Evolutionary conservation across 2,888 invertebrate genomes (phyloP).

Genomic region (Eurytoma adleriae): DNA sequence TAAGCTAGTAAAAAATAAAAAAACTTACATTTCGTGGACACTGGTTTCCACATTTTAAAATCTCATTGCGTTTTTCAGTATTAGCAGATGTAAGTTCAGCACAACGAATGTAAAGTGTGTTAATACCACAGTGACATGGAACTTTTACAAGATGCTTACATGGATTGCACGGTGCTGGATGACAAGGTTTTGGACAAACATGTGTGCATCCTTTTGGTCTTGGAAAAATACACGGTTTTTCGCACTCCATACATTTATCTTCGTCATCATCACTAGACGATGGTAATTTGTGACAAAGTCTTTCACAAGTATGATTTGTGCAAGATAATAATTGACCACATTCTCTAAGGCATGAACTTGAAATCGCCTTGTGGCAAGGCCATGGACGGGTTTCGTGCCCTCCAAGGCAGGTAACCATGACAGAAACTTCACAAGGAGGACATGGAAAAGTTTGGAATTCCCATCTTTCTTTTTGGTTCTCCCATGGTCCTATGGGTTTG

Average conservation of each 20-base stretch:
- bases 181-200: conserved; percentile 84
- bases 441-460: conserved; percentile 81
- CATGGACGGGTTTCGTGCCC: conserved; percentile 83
- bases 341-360: conserved; percentile 86
- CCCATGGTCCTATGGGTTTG: conserved; percentile 83
- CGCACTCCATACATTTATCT: conserved; percentile 78
- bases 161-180: conserved; percentile 85
- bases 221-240: conserved; percentile 79
- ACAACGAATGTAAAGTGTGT: conserved; percentile 87
- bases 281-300: conserved; percentile 84
- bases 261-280: conserved; percentile 64
- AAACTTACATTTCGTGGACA: conserved; percentile 87
- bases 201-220: conserved; percentile 87
- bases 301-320: conserved; percentile 86
- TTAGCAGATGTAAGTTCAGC: conserved; percentile 80
- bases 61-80: conserved; percentile 74
- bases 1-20: conserved; percentile 7
- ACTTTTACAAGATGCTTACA: conserved; percentile 84
- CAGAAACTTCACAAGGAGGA: conserved; percentile 84
- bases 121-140: conserved; percentile 90
- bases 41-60: conserved; percentile 85
- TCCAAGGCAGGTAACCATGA: conserved; percentile 85
- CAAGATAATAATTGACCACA: conserved; percentile 87
- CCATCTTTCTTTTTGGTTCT: conserved; percentile 70
- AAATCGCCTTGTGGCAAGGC: conserved; percentile 84